phyloP scores from a whole-genome alignment of 1,140 invertebrate genomes.

The Drosophila malerkotliana region DNA sequence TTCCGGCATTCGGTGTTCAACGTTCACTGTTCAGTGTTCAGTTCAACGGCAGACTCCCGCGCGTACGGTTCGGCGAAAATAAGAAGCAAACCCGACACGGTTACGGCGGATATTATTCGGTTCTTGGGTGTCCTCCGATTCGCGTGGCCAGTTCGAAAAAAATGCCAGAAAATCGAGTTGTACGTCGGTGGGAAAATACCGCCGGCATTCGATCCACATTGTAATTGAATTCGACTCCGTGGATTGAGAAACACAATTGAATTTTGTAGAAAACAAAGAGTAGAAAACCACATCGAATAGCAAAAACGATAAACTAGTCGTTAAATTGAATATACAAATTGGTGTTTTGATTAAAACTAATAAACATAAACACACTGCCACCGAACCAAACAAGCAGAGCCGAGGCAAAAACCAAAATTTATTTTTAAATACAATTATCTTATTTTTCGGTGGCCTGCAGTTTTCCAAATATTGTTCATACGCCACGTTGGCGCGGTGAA shows the following conservation, averaged over 20 bases:
- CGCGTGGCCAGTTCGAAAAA: conserved; percentile 16
- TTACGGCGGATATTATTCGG: neutral
- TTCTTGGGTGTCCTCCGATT: conserved; percentile 16
- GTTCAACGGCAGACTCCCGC: conserved; percentile 76
- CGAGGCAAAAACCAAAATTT: conserved; percentile 21
- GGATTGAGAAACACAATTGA: conserved; percentile 45
- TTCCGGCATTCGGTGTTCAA: conserved; percentile 18
- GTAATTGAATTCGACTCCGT: conserved; percentile 57
- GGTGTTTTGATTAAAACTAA: conserved; percentile 55
- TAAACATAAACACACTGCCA: conserved; percentile 41
- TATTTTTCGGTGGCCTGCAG: conserved; percentile 20
- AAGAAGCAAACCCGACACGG: conserved; percentile 10
- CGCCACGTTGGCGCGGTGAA: conserved; percentile 25
- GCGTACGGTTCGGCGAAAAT: conserved; percentile 68
- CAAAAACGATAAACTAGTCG: conserved; percentile 47
- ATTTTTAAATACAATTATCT: conserved; percentile 46
- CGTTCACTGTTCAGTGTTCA: conserved; percentile 36
- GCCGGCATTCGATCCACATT: conserved; percentile 55
- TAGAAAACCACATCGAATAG: conserved; percentile 23
- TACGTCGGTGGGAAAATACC: conserved; percentile 47
- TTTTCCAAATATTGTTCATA: conserved; percentile 38
- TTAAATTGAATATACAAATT: conserved; percentile 54
- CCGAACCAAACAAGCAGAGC: neutral
- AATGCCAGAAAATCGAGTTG: conserved; percentile 43
- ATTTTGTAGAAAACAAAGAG: conserved; percentile 39